A percentile compares a stretch with the other conserved stretches of the same genome.
Evolutionary conservation across 2,888 invertebrate genomes (phyloP).

Genomic region (Cylloceria caligata): DNA sequence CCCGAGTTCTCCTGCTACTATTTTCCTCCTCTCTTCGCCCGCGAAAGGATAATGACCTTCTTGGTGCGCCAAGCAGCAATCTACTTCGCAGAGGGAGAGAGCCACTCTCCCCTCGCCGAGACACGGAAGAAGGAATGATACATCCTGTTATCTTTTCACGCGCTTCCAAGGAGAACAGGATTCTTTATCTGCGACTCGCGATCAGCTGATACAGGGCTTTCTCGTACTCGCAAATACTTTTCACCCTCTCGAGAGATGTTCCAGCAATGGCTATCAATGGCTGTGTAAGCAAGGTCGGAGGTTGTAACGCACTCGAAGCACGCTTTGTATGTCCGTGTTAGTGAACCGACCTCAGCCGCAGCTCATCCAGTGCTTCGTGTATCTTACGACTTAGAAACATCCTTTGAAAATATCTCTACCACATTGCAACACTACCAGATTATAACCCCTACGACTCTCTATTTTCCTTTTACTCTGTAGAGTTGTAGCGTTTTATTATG

Average conservation of each 20-base stretch:
- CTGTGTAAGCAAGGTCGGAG: conserved; percentile 9
- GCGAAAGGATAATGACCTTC: conserved; percentile 65
- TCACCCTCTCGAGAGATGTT: conserved; percentile 24
- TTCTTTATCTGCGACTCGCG: conserved; percentile 40
- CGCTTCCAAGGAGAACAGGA: conserved; percentile 49
- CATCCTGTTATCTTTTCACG: conserved; percentile 59
- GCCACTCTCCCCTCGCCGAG: neutral
- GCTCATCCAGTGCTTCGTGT: neutral
- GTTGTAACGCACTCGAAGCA: conserved; percentile 3
- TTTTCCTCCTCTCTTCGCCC: neutral
- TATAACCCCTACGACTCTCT: too few species aligned
- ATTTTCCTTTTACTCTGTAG: too few species aligned
- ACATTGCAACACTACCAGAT: too few species aligned
- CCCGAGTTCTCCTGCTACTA: neutral
- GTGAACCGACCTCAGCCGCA: neutral
- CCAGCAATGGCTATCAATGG: conserved; percentile 10
- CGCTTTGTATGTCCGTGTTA: neutral
- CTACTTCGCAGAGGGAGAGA: conserved; percentile 17
- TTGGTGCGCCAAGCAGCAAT: conserved; percentile 44
- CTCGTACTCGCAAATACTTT: conserved; percentile 33
- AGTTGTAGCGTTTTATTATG: too few species aligned
- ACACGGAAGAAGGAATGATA: conserved; percentile 60
- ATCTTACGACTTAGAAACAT: neutral
- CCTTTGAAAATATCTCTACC: neutral
- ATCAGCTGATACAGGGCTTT: conserved; percentile 24